Evolutionary conservation across 1,140 invertebrate species (phyloP).

Genomic region (Caenorhabditis brenneri): DNA sequence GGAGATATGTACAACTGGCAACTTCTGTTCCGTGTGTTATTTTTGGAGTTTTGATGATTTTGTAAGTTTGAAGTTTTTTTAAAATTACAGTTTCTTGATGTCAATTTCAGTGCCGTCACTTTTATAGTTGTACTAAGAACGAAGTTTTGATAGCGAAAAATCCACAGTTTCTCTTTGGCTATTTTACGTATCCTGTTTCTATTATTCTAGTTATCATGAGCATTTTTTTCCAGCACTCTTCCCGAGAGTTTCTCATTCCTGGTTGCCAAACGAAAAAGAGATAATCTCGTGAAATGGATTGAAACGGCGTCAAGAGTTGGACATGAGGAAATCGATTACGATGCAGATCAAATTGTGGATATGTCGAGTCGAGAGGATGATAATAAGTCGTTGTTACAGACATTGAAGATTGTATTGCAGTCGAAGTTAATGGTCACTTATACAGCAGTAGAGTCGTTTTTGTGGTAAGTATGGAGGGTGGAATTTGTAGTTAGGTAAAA

Average conservation of each 20-base stretch:
- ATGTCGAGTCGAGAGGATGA: constrained; percentile 27
- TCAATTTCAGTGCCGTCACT: neutral
- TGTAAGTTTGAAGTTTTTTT: neutral
- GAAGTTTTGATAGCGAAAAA: too few relatives aligned
- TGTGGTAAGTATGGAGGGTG: neutral
- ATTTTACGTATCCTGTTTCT: too few relatives aligned
- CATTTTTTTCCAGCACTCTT: constrained; percentile 1
- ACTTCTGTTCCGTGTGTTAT: constrained; percentile 24
- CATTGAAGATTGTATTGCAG: neutral
- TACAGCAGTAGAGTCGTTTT: neutral
- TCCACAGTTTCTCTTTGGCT: too few relatives aligned
- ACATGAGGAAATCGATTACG: constrained; percentile 17
- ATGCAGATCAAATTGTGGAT: constrained; percentile 39
- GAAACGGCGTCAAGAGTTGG: constrained; percentile 1
- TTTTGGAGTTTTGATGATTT: constrained; percentile 18
- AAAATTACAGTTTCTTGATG: neutral
- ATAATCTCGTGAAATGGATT: constrained; percentile 21
- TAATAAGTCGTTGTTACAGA: neutral
- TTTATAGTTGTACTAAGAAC: too few relatives aligned
- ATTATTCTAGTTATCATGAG: neutral
- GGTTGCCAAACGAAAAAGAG: neutral
- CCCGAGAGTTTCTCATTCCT: constrained; percentile 47
- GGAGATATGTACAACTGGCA: constrained; percentile 29
- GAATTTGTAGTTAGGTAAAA: too few relatives aligned
- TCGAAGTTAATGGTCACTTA: neutral